Percentiles rank a stretch among this genome's conserved stretches.
phyloP scores from a whole-genome alignment of 2,888 invertebrate genomes.

The Dione vanillae region DNA sequence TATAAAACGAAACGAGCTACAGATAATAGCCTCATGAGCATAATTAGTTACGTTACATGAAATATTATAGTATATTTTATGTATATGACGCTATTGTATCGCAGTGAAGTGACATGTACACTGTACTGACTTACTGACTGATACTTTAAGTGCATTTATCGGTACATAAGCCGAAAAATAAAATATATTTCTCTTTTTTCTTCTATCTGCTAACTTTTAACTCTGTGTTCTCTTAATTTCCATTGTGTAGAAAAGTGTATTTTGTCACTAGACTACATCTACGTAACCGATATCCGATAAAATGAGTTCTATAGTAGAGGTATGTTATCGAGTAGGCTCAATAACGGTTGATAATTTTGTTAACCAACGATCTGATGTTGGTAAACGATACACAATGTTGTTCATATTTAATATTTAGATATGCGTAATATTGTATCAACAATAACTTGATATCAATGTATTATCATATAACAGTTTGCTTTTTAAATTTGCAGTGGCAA shows the following conservation, averaged over 20 bases:
- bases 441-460: neutral
- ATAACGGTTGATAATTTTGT: conserved; percentile 31
- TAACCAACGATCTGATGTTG: conserved; percentile 28
- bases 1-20: conserved; percentile 54
- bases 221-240: too few relatives aligned
- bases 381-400: conserved; percentile 12
- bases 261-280: too few relatives aligned
- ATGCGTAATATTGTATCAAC: neutral
- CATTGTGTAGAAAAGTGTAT: too few relatives aligned
- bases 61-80: conserved; percentile 41
- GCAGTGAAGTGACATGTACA: too few relatives aligned
- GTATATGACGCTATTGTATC: neutral
- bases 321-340: conserved; percentile 23
- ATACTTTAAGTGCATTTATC: too few relatives aligned
- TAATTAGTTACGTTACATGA: conserved; percentile 46
- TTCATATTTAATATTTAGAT: conserved; percentile 23
- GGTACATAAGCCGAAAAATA: too few relatives aligned
- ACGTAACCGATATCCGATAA: conserved; percentile 29
- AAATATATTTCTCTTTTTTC: too few relatives aligned
- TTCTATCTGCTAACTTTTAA: too few relatives aligned
- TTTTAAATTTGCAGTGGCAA: neutral
- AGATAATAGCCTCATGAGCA: conserved; percentile 61
- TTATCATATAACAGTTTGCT: neutral
- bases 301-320: conserved; percentile 26
- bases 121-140: too few relatives aligned